phyloP scores from a whole-genome alignment of 2,888 invertebrate species.

The Timema podura region DNA sequence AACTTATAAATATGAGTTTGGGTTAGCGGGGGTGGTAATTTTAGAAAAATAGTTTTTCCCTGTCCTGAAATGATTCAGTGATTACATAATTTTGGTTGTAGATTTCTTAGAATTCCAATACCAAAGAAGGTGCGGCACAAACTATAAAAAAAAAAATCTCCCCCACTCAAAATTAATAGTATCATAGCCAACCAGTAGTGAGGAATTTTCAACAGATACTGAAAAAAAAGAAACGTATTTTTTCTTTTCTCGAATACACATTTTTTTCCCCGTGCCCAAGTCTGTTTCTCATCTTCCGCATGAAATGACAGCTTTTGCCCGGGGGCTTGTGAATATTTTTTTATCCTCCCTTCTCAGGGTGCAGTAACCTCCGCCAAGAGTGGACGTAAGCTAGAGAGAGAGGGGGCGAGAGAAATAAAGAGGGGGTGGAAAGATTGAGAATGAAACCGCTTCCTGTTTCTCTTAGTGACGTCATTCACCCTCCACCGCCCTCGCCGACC shows the following conservation, averaged over 20 bases:
- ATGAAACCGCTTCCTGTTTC: slow-evolving; percentile 6
- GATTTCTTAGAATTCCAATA: too few species aligned
- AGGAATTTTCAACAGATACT: slow-evolving; percentile 11
- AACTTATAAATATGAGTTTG: too few species aligned
- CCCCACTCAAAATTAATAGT: slow-evolving; percentile 5
- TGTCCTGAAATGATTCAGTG: too few species aligned
- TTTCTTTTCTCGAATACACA: neutral
- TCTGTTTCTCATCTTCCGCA: slow-evolving; percentile 17
- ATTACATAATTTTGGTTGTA: too few species aligned
- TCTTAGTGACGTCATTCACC: neutral
- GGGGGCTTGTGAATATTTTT: slow-evolving; percentile 7
- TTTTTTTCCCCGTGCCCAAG: neutral
- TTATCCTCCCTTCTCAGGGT: slow-evolving; percentile 4
- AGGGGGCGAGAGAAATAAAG: too few species aligned
- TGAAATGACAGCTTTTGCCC: slow-evolving; percentile 13
- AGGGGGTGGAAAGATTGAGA: neutral
- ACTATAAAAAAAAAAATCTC: neutral
- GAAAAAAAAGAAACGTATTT: slow-evolving; percentile 2
- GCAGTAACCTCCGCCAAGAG: slow-evolving; percentile 3
- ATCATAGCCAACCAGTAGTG: neutral
- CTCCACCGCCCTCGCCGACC: neutral
- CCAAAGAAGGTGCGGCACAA: too few species aligned
- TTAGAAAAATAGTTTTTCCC: too few species aligned
- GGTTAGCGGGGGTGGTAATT: too few species aligned
- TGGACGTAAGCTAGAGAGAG: too few species aligned